Conservation (phyloP, 1,140 invertebrate genomes). For the Phocides pigmalion region DNA sequence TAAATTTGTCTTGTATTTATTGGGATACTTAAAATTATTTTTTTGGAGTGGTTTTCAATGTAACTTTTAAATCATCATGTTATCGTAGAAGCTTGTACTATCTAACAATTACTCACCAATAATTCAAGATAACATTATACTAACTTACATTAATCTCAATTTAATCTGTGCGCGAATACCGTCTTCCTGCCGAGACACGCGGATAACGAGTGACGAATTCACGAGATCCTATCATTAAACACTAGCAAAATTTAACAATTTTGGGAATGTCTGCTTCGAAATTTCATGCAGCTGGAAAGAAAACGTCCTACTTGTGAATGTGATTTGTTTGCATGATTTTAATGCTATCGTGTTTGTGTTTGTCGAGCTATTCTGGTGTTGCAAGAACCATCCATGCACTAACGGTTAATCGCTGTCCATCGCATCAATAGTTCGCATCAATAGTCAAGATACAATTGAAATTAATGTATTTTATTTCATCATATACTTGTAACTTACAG, state of each 20-base stretch:
- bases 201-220: conserved; percentile 51
- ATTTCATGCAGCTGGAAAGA: conserved; percentile 59
- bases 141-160: conserved; percentile 27
- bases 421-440: not conserved
- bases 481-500: not conserved
- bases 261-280: conserved; percentile 70
- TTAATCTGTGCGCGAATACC: conserved; percentile 68
- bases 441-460: not conserved
- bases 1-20: not conserved
- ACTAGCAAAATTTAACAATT: conserved; percentile 61
- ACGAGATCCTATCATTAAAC: conserved; percentile 55
- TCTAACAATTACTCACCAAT: conserved; percentile 21
- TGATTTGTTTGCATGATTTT: conserved; percentile 73
- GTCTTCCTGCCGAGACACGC: conserved; percentile 74
- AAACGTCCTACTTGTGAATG: conserved; percentile 68
- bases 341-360: conserved; percentile 73
- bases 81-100: conserved; percentile 17
- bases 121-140: conserved; percentile 28
- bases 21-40: not conserved
- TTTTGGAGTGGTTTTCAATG: not conserved
- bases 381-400: conserved; percentile 32
- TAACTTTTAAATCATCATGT: conserved; percentile 1
- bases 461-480: not conserved
- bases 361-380: conserved; percentile 64
- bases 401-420: conserved; percentile 23